A percentile compares a stretch with the other conserved stretches of the same genome.
phyloP scores from a whole-genome alignment of 2,888 invertebrate genomes.

The Deroplatys truncata region DNA sequence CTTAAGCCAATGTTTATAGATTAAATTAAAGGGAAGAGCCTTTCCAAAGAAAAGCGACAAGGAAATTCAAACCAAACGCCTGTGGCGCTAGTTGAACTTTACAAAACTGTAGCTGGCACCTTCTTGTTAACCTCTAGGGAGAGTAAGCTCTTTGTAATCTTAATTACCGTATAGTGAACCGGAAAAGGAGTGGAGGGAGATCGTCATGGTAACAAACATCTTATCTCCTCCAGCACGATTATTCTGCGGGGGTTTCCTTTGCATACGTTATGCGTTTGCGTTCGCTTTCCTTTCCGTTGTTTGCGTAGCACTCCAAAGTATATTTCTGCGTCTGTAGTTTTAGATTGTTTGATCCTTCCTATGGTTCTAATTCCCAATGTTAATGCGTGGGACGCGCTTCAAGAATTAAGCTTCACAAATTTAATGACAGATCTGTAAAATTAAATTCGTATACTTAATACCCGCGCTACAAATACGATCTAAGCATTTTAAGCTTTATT shows the following conservation, averaged over 20 bases:
- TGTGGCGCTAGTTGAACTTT: too few relatives aligned
- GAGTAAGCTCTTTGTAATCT: neutral
- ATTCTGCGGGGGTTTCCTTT: too few relatives aligned
- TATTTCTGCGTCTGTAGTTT: neutral
- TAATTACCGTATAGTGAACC: conserved; percentile 18
- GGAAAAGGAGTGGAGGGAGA: conserved; percentile 1
- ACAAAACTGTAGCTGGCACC: neutral
- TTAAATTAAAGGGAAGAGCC: neutral
- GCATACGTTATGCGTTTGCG: too few relatives aligned
- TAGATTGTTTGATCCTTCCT: too few relatives aligned
- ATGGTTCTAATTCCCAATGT: too few relatives aligned
- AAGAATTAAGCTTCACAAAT: too few relatives aligned
- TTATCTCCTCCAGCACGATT: neutral
- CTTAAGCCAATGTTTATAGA: neutral
- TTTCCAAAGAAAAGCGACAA: neutral
- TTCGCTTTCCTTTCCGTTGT: neutral
- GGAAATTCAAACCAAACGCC: neutral
- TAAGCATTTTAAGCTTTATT: too few relatives aligned
- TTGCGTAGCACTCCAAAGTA: neutral
- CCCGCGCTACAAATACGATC: too few relatives aligned
- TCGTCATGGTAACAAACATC: too few relatives aligned
- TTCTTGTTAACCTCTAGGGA: neutral
- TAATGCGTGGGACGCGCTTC: too few relatives aligned
- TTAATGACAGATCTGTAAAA: too few relatives aligned
- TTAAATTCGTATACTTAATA: too few relatives aligned